These are phyloP conservation scores for Exephanes ischioxanthus DNA, from an alignment of 2,888 invertebrate genomes.

Conservation along the genomic window DNA sequence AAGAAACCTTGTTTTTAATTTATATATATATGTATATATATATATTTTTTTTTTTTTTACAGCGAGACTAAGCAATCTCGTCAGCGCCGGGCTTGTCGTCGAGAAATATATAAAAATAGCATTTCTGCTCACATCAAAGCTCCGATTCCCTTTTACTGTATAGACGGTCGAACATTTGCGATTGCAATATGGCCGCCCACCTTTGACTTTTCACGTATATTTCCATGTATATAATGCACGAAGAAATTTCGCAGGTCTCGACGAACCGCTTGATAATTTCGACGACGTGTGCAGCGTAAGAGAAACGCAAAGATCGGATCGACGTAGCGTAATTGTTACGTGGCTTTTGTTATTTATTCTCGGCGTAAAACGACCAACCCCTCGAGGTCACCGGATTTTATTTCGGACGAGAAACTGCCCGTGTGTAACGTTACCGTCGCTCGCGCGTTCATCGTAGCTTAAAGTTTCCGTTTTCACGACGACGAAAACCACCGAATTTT, in stretches of 20 bases:
- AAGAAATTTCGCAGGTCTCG: no score
- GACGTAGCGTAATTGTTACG: not conserved
- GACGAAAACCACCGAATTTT: not conserved
- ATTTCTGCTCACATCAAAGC: not conserved
- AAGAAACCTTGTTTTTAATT: not conserved
- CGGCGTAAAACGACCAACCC: not conserved
- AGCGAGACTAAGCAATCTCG: not conserved
- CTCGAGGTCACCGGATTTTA: slow-evolving; percentile 5
- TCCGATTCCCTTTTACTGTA: not conserved
- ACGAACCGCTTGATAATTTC: not conserved
- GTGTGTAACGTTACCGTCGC: not conserved
- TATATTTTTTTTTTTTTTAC: not conserved
- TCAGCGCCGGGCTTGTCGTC: not conserved
- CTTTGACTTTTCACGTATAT: not conserved
- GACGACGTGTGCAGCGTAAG: not conserved
- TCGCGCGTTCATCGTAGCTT: slow-evolving; percentile 8
- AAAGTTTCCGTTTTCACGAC: slow-evolving; percentile 8
- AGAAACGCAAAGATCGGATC: not conserved
- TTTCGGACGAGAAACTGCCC: slow-evolving; percentile 2
- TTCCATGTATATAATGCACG: not conserved
- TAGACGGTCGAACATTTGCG: not conserved
- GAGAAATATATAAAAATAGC: slow-evolving; percentile 15
- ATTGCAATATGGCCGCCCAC: not conserved
- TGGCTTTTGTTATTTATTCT: slow-evolving; percentile 26
- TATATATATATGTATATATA: not conserved